Base-by-base conservation (phyloP, 1,140 invertebrate genomes). In the Pseudomyrmex pallidus region DNA sequence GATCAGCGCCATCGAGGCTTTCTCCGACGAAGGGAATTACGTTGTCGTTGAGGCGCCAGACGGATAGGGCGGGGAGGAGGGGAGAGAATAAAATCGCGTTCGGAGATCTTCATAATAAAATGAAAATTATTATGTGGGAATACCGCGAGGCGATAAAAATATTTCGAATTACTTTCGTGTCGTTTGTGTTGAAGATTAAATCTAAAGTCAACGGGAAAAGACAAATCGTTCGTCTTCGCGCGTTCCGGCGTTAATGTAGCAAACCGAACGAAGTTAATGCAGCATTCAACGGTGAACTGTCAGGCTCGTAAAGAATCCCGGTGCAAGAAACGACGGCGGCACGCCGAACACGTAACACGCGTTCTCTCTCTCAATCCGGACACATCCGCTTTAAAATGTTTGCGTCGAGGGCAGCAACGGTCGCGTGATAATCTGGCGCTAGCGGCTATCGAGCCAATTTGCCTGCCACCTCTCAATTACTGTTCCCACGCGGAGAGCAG, bases 371-470 rank as follows among this genome's bases (percentile, higher is more conserved):
- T 35, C 59, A 70, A 67, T 74, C 78, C 25, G 44, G 12, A 48
- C n/a, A 83, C 50, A 88, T 88, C 86, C 73, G 67, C 77, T 88
- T 88, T 85, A 88, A 88, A 85, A 62, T 82, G 66, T 85, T 35
- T 73, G 67, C 61, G 52, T 74, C 62, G 67, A n/a, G 57, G 35
- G 57, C 48, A 76, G 83, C 35, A 64, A 46, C 44, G 57, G 74
- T 82, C 62, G 74, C 63, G 83, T 67, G 83, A 54, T 88, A 85
- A 88, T 88, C 73, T 63, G 80, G 17, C 52, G 86, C 70, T 77
- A 56, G 52, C 50, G 67, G 77, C 86, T 78, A 88, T 87, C 87
- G 67, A 88, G 67, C 74, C 82, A 83, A 89, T 89, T 89, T 74
- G 78, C 63, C 72, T 57, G 20, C 62, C 54, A 66, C 48, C 61